Base-by-base conservation (phyloP, 1,140 invertebrate species). In the Muscidifurax raptorellus region DNA sequence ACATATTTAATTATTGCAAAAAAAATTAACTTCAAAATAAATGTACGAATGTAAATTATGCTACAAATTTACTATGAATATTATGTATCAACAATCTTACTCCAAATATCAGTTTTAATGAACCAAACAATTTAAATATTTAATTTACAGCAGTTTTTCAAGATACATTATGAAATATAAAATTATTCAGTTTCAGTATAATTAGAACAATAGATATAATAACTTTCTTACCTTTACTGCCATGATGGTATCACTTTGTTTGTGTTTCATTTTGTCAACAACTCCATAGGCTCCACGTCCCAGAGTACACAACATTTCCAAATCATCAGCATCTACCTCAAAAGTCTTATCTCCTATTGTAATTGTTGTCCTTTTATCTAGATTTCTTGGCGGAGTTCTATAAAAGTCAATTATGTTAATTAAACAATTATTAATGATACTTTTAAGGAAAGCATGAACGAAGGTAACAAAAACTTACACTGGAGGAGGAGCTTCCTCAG, bases 241-340 rank as follows among this genome's bases (percentile, higher is more conserved):
- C 96, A 99, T 98, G 74, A 97, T 96, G 80, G 97, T 97, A 79
- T 96, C 95, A 88, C 96, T 98, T 85, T 96, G 96, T 89, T 96
- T 96, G 91, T 99, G 98, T 81, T 95, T 94, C 97, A 99, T 99
- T 94, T 99, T 99, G 89, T 99, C 97, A 7, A 99, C 98, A 91
- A 98, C 96, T 6, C 98, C 98, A 94, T 99, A 99, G 18, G 98
- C 98, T 15, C 98, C 99, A 86, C 97, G 95, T 5, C 98, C 99
- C 85, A 99, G 95, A 91, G 98, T 97, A 90, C 96, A 96, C 80
- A 97, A 96, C 91, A 96, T 97, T 89, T 96, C 96, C 87, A 98
- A 94, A 92, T 97, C 97, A 94, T 97, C 97, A n/a, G 97, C 97
- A 92, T 97, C 97, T 22, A 99, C 97, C 87, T 96, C 96, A 92